Base-by-base conservation (phyloP, 2,113 vertebrate species). In the Grammomys surdaster region DNA sequence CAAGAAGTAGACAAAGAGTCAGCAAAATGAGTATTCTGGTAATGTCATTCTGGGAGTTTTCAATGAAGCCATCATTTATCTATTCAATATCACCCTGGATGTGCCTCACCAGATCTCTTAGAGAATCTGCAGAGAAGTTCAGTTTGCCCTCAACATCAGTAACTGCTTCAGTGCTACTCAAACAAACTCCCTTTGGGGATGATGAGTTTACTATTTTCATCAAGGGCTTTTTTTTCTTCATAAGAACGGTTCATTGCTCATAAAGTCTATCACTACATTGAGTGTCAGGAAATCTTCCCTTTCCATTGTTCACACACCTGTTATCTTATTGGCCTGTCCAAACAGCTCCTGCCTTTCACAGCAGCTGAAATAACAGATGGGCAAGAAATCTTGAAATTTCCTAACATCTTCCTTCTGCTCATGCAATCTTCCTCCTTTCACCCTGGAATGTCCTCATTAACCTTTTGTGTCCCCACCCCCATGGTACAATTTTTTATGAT, bases 331-430 rank as follows among this genome's bases (percentile, higher is more conserved):
- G 93, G 84, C 48, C 93, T 98, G 97, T 97, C 94, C 96, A 98
- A 98, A 98, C 95, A 98, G 94, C 13, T 0, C 26, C 86, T 94
- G 96, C 88, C 91, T 73, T 0, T 46, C 81, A 16, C 46, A 13
- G 7, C 98, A 98, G 98, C 98, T 98, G 98, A 96, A 98, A 98
- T 95, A 98, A 98, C 97, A 98, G 97, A 97, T 95, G 22, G 0
- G 81, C 1, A 28, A 93, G 89, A 95, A 93, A 97, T 95, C 89
- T 93, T 1, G 19, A 96, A 94, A 95, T 96, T 97, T 98, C 97
- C 96, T 98, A 86, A 97, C 11, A 81, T 98, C 91, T 36, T 94
- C 63, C 77, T 96, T 96, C 96, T 98, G 97, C 98, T 98, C 98
- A 98, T 97, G 88, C 95, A 97, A 97, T 97, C 95, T 82, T 54